A percentile compares a stretch with the other conserved stretches of the same genome.
phyloP scores from a whole-genome alignment of 2,888 invertebrate species.

The Spisula solida region DNA sequence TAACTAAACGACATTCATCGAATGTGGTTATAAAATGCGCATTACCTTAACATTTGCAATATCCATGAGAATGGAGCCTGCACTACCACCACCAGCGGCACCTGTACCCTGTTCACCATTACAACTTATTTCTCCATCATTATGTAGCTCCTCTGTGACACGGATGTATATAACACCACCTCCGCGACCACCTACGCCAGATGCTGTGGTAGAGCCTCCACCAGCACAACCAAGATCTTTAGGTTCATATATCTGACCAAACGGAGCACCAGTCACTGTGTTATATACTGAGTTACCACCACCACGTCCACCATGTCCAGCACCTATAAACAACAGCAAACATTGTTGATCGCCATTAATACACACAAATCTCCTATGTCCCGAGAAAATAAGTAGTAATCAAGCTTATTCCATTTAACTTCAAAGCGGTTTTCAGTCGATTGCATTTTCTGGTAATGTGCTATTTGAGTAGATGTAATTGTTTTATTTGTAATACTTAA shows the following conservation, averaged over 20 bases:
- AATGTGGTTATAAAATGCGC: no score
- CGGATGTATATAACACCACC: conserved; percentile 76
- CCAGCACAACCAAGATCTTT: conserved; percentile 76
- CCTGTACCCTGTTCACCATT: conserved; percentile 74
- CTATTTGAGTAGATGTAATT: no score
- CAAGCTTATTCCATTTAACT: no score
- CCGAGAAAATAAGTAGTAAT: no score
- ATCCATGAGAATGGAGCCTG: conserved; percentile 76
- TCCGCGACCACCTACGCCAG: conserved; percentile 74
- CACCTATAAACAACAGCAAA: conserved; percentile 70
- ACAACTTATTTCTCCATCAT: conserved; percentile 77
- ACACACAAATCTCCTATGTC: no score
- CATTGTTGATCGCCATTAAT: no score
- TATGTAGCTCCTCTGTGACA: conserved; percentile 74
- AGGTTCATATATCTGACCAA: conserved; percentile 78
- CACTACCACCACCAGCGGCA: conserved; percentile 79
- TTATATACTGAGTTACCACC: conserved; percentile 72
- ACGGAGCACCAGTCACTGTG: conserved; percentile 72
- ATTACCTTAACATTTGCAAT: conserved; percentile 62
- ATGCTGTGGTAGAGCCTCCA: conserved; percentile 60
- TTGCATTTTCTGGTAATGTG: no score
- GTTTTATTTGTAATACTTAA: no score
- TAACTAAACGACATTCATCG: no score
- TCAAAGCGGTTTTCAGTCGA: no score
- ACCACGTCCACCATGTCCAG: conserved; percentile 81